Percentiles rank a stretch among this genome's conserved stretches.
Conservation (phyloP, 2,888 invertebrate species). For the Resseliella maxima region DNA sequence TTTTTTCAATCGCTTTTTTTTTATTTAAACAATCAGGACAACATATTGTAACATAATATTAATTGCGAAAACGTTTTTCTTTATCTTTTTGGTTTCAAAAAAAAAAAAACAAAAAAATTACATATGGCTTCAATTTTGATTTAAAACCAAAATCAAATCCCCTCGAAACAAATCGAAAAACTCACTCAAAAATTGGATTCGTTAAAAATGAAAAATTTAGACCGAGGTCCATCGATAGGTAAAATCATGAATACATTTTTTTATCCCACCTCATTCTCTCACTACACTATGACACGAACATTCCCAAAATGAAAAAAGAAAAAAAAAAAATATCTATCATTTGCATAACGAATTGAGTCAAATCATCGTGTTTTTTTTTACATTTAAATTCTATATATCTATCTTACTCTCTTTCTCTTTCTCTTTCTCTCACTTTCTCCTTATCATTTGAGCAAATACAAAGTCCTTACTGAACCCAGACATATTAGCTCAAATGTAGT, state of each 20-base stretch:
- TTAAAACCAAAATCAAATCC: neutral
- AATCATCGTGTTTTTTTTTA: conserved; percentile 15
- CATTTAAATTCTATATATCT: neutral
- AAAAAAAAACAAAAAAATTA: conserved; percentile 56
- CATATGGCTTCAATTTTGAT: conserved; percentile 58
- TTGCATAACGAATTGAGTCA: conserved; percentile 2
- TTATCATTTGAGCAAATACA: neutral
- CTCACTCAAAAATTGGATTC: conserved; percentile 60
- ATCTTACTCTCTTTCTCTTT: neutral
- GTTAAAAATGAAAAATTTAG: conserved; percentile 58
- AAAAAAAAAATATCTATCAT: neutral
- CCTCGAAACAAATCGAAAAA: conserved; percentile 58
- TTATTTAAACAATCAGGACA: neutral
- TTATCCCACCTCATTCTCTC: neutral
- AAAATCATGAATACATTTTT: conserved; percentile 59
- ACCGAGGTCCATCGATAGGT: conserved; percentile 63
- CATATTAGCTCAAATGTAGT: neutral
- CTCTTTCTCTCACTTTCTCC: neutral
- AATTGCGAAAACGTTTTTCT: conserved; percentile 53
- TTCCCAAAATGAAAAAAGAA: neutral
- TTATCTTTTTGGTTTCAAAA: conserved; percentile 58
- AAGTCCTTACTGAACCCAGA: neutral
- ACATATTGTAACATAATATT: conserved; percentile 20
- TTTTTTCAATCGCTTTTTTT: neutral
- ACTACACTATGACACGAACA: neutral